phyloP scores from a whole-genome alignment of 2,888 invertebrate species.

The Poecilobothrus nobilitatus region DNA sequence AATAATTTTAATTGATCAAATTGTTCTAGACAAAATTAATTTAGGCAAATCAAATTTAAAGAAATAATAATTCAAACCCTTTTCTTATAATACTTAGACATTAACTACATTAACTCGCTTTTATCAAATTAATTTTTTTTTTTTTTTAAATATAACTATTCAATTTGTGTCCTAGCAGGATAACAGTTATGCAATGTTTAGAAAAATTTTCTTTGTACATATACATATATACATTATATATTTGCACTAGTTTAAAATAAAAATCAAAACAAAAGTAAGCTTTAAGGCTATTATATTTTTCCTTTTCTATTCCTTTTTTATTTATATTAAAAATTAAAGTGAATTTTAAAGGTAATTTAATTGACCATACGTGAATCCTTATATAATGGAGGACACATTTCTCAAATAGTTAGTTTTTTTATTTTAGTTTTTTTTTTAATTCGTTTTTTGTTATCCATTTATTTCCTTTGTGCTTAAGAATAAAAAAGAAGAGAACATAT shows the following conservation, averaged over 20 bases:
- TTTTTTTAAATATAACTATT: not conserved
- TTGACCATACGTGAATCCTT: not conserved
- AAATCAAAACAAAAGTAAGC: not conserved
- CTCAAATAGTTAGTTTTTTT: not conserved
- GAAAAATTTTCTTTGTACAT: too few relatives aligned
- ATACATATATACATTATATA: too few relatives aligned
- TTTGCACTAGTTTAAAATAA: too few relatives aligned
- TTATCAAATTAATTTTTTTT: too few relatives aligned
- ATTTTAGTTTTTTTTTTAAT: too few relatives aligned
- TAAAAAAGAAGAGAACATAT: not conserved
- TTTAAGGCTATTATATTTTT: not conserved
- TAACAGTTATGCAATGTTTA: not conserved
- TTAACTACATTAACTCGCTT: too few relatives aligned
- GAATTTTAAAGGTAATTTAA: slow-evolving; percentile 4
- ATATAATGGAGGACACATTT: not conserved
- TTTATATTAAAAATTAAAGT: not conserved
- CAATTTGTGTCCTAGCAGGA: not conserved
- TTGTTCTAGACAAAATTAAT: too few relatives aligned
- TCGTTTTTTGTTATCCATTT: not conserved
- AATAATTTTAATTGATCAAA: too few relatives aligned
- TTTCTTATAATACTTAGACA: too few relatives aligned
- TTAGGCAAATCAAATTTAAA: too few relatives aligned
- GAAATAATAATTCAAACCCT: too few relatives aligned
- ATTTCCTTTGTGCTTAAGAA: not conserved
- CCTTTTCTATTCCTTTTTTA: not conserved